Evolutionary conservation across 2,113 vertebrate species (phyloP).

Genomic region (Panthera uncia): DNA sequence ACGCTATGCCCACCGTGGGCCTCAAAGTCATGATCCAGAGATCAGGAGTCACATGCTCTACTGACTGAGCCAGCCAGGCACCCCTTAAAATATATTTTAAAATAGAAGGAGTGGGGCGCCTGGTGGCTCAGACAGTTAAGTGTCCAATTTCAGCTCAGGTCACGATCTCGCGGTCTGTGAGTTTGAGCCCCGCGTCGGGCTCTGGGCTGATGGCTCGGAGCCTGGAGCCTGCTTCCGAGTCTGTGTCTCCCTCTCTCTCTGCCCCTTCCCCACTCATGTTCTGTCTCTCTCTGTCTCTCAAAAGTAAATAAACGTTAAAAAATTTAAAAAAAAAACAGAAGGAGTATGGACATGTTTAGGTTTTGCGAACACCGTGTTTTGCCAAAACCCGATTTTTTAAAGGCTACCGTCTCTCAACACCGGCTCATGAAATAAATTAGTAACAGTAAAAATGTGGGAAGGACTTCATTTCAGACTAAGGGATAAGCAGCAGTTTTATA

Average conservation of each 20-base stretch:
- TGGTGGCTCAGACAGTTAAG: too few species aligned
- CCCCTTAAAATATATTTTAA: background rate
- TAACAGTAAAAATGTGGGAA: background rate
- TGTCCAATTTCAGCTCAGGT: too few species aligned
- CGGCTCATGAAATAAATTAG: background rate
- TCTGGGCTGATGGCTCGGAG: too few species aligned
- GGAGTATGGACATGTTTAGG: background rate
- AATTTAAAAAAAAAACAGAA: background rate
- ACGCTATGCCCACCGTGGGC: too few species aligned
- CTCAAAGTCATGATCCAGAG: too few species aligned
- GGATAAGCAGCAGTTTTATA: background rate
- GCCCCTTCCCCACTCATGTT: too few species aligned
- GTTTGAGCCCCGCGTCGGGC: accelerated
- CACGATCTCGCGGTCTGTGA: accelerated
- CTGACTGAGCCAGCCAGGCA: background rate
- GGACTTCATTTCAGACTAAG: background rate
- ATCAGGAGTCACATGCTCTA: too few species aligned
- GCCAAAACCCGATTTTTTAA: background rate
- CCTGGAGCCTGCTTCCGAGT: too few species aligned
- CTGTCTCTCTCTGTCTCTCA: too few species aligned
- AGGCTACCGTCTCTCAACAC: background rate
- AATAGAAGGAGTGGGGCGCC: background rate
- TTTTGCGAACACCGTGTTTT: background rate
- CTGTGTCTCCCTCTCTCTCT: too few species aligned
- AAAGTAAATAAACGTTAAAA: too few species aligned